These are phyloP conservation scores for Pollenia griseotomentosa DNA, from an alignment of 2,888 invertebrate species.

Conservation along the genomic window DNA sequence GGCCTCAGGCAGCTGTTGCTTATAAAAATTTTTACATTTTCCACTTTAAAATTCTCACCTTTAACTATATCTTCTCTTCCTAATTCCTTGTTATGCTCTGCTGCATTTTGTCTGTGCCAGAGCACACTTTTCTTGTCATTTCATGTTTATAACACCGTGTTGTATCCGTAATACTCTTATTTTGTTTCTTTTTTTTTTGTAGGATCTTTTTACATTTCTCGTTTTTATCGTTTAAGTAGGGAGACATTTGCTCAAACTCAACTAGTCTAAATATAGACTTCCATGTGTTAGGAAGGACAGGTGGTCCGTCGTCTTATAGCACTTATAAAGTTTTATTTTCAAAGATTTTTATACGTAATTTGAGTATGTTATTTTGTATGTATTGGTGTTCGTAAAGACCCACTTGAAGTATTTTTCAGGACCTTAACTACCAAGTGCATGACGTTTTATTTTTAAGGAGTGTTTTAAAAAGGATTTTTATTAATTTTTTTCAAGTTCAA, in stretches of 20 bases:
- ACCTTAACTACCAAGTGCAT: neutral
- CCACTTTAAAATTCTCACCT: neutral
- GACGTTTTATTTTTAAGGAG: constrained; percentile 25
- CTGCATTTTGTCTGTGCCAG: constrained; percentile 43
- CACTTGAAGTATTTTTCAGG: constrained; percentile 33
- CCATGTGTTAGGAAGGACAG: constrained; percentile 62
- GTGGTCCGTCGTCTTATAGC: constrained; percentile 54
- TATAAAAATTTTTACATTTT: neutral
- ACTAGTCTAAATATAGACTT: constrained; percentile 73
- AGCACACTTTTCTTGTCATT: constrained; percentile 70
- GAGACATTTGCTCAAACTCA: constrained; percentile 50
- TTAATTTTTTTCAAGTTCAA: constrained; percentile 37
- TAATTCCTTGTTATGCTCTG: constrained; percentile 60
- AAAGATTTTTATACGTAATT: constrained; percentile 48
- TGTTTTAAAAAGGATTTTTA: constrained; percentile 37
- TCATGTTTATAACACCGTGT: constrained; percentile 53
- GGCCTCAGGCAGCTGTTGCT: constrained; percentile 55
- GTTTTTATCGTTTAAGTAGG: constrained; percentile 51
- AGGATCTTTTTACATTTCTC: constrained; percentile 54
- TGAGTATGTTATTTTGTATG: neutral
- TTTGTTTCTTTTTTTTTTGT: constrained; percentile 23
- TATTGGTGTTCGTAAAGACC: constrained; percentile 2
- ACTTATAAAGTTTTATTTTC: constrained; percentile 7
- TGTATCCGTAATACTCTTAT: constrained; percentile 37
- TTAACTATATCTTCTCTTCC: constrained; percentile 31